Evolutionary conservation across 2,888 invertebrate species (phyloP), one percentile per base, ranked within the genome.

Genomic region (Lasioglossum marginatum): DNA sequence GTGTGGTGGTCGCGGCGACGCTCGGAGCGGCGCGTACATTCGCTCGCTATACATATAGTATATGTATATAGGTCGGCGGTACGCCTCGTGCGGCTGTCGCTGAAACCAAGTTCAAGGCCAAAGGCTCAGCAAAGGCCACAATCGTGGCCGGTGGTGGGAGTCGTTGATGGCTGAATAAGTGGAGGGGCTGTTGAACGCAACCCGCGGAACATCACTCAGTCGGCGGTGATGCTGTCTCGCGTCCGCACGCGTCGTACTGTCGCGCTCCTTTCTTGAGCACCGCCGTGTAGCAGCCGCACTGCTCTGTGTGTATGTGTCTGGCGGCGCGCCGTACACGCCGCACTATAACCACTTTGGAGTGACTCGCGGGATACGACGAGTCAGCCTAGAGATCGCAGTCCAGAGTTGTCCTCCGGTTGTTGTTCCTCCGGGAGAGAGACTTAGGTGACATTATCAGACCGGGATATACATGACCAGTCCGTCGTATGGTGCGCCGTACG

Each of bases 101-200:
- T 93, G 93, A 94, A 95, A 95, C 93, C 95, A 95, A 95, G 95
- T 95, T 95, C 95, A 95, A 95, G 95, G 95, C 95, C 95, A 95
- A 94, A 94, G 94, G 94, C 94, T 95, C 93, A 93, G 93, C 94
- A 94, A 94, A 94, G 94, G 94, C 94, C 95, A 94, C 95, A 93
- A 94, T 94, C 94, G 95, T 95, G 95, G 95, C 95, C 95, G 68
- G 71, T 91, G 92, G 92, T 88, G 92, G 93, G 92, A 92, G 95
- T 89, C 91, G 92, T 92, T 91, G 91, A 91, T 91, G 91, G 95
- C 95, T 95, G 95, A 94, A 95, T 94, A 91, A 91, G 91, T 91
- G 91, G 91, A 95, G 96, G 96, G 96, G 96, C 96, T 96, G 96
- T 96, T 96, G 94, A 95, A 95, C 96, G 96, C 95, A 96, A 96